Evolutionary conservation across 30 jellyfish, hydroid and myxozoan genomes (phyloP).

Genomic region (Haliclystus octoradiatus): DNA sequence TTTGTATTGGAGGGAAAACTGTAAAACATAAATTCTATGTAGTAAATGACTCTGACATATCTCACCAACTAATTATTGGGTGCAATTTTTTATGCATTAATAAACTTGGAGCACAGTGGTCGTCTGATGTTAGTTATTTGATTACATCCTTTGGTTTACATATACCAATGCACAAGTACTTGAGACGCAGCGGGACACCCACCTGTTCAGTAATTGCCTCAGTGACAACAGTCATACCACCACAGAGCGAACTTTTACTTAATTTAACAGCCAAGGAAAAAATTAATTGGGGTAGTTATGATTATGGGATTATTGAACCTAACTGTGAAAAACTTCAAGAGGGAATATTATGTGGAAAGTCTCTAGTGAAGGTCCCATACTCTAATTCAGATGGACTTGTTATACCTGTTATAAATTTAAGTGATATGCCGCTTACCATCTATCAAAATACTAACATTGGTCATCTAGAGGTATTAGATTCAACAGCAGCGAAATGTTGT

Average conservation of each 20-base stretch:
- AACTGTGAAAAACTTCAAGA: too few relatives aligned
- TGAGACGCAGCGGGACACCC: background rate
- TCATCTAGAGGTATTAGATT: background rate
- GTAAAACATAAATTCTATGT: background rate
- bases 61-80: background rate
- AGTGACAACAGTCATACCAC: background rate
- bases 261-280: background rate
- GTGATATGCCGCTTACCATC: background rate
- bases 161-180: background rate
- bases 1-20: background rate
- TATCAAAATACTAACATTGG: background rate
- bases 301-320: background rate
- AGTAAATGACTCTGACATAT: background rate
- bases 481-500: background rate
- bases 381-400: background rate
- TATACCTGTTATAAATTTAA: background rate
- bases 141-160: background rate
- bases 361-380: too few relatives aligned
- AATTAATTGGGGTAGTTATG: background rate
- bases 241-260: background rate
- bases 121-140: background rate
- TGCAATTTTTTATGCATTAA: background rate
- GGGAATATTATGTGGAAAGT: too few relatives aligned
- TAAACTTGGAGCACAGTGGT: slow-evolving; percentile 1
- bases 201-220: background rate